Evolutionary conservation across 2,797 vertebrate genomes (phyloP).

Genomic region (Pogonophryne albipinna): DNA sequence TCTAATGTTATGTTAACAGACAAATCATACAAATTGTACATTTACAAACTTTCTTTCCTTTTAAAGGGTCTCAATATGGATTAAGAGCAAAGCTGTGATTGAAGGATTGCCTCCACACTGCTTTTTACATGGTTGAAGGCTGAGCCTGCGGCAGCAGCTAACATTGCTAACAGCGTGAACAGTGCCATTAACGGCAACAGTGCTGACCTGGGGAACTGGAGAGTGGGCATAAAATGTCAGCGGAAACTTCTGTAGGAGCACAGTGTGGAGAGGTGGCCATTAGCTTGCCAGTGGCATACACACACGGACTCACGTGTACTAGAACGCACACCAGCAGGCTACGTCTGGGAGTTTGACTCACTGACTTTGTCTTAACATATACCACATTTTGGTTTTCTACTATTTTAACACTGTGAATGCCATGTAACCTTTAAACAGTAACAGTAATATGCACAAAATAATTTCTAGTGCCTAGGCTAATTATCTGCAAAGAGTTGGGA

Average conservation of each 20-base stretch:
- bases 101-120: too few species aligned
- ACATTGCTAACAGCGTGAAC: not conserved
- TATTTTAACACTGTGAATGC: not conserved
- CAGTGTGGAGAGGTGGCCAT: too few species aligned
- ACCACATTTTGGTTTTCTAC: not conserved
- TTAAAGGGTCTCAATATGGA: too few species aligned
- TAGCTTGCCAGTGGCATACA: not conserved
- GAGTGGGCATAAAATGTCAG: not conserved
- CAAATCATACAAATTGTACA: too few species aligned
- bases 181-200: not conserved
- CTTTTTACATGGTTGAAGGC: too few species aligned
- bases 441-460: not conserved
- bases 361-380: not conserved
- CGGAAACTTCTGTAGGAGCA: too few species aligned
- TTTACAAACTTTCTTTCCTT: too few species aligned
- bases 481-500: not conserved
- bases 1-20: too few species aligned
- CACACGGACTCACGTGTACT: not conserved
- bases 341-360: not conserved
- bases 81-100: too few species aligned
- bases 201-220: not conserved
- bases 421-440: not conserved
- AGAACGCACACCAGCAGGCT: too few species aligned
- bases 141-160: not conserved
- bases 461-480: not conserved